Evolutionary conservation across 2,888 invertebrate genomes (phyloP).

Genomic region (Blera fallax): DNA sequence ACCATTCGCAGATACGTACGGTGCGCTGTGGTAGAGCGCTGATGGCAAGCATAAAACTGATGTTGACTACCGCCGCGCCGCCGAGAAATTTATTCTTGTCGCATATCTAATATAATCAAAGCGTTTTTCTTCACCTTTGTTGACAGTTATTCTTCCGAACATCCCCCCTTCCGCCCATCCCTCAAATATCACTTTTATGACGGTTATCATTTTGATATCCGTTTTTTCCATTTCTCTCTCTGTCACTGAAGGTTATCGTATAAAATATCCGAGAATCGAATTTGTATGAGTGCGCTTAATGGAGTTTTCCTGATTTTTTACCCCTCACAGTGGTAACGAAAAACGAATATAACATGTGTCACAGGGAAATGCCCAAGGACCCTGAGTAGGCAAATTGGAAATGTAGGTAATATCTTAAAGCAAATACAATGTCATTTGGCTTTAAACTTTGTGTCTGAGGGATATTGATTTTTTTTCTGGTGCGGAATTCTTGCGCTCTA

Average conservation of each 20-base stretch:
- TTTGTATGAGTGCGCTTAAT: slow-evolving; percentile 34
- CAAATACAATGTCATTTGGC: not conserved
- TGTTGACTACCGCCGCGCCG: slow-evolving; percentile 3
- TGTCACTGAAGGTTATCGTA: slow-evolving; percentile 14
- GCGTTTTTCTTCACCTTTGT: slow-evolving; percentile 37
- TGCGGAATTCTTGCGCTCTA: slow-evolving; percentile 24
- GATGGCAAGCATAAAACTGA: slow-evolving; percentile 14
- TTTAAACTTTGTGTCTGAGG: slow-evolving; percentile 44
- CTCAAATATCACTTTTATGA: slow-evolving; percentile 11
- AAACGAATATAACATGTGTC: slow-evolving; percentile 6
- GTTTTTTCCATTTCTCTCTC: not conserved
- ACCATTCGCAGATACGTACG: not conserved
- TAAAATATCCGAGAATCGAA: slow-evolving; percentile 16
- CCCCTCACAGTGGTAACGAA: not conserved
- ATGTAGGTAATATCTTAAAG: slow-evolving; percentile 53
- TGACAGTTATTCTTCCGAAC: slow-evolving; percentile 27
- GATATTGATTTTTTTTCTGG: slow-evolving; percentile 48
- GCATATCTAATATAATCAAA: slow-evolving; percentile 36
- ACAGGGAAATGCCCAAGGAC: slow-evolving; percentile 13
- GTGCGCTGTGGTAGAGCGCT: not conserved
- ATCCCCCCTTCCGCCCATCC: no score
- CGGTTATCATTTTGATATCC: slow-evolving; percentile 30
- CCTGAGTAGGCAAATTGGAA: slow-evolving; percentile 19
- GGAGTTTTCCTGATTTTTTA: slow-evolving; percentile 35
- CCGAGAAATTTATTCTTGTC: slow-evolving; percentile 21